Conservation (phyloP, 2,797 vertebrate genomes). For the Tenualosa thibaudeaui region DNA sequence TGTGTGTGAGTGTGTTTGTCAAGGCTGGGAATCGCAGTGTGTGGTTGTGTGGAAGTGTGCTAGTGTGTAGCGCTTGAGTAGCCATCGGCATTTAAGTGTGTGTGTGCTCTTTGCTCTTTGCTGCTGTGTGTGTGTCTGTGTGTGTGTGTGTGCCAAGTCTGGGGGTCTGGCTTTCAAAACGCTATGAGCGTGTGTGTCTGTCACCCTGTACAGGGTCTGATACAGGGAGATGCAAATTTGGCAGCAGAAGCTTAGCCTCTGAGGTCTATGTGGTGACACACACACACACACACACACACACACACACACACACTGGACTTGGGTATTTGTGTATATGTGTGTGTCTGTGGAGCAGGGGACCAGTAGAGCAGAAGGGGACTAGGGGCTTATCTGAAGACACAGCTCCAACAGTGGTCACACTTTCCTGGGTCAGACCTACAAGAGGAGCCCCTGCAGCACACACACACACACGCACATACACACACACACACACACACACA, state of each 20-base stretch:
- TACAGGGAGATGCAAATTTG: not conserved
- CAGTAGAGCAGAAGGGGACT: not conserved
- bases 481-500: constrained; percentile 4
- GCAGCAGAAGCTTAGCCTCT: not conserved
- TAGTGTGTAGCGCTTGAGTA: not conserved
- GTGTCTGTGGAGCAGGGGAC: not conserved
- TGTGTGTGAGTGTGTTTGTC: not conserved
- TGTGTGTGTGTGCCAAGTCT: not conserved
- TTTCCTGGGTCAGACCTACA: constrained; percentile 3
- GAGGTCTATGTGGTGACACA: not conserved
- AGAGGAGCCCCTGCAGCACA: not conserved
- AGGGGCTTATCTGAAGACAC: constrained; percentile 31
- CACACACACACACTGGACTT: not conserved
- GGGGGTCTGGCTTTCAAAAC: not conserved
- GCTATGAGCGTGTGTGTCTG: not conserved
- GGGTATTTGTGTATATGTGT: not conserved
- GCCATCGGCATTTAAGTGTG: not conserved
- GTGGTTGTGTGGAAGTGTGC: not conserved
- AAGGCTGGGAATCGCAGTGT: not conserved
- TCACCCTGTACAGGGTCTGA: not conserved
- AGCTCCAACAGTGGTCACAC: not conserved
- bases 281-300: not conserved
- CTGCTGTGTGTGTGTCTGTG: constrained; percentile 7
- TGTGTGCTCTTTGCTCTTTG: not conserved
- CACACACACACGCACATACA: not conserved